Evolutionary conservation across 1,140 invertebrate species (phyloP).

Genomic region (Latrodectus geometricus): DNA sequence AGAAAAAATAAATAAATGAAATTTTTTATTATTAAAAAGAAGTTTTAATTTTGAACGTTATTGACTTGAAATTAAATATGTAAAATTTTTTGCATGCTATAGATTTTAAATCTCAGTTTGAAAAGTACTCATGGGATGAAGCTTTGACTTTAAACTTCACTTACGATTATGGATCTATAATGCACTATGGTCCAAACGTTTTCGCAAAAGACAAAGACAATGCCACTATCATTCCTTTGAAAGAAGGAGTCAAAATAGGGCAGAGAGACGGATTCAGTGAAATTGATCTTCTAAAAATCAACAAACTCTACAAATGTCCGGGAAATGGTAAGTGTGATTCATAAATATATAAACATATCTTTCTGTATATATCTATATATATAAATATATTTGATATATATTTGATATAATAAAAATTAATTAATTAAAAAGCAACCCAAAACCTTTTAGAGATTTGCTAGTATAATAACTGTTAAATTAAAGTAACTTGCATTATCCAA

Average conservation of each 20-base stretch:
- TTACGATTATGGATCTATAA: conserved; percentile 63
- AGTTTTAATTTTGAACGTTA: too few species aligned
- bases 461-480: too few species aligned
- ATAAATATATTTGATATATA: background rate
- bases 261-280: conserved; percentile 70
- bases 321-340: background rate
- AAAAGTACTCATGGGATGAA: background rate
- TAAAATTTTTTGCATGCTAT: background rate
- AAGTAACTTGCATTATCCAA: too few species aligned
- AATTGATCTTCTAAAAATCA: conserved; percentile 70
- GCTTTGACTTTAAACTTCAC: conserved; percentile 48
- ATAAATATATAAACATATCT: too few species aligned
- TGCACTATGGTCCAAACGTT: conserved; percentile 62
- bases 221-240: conserved; percentile 1
- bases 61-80: too few species aligned
- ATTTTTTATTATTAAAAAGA: too few species aligned
- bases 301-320: conserved; percentile 70
- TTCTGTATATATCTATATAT: too few species aligned
- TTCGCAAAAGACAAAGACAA: conserved; percentile 58
- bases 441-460: too few species aligned
- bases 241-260: conserved; percentile 66
- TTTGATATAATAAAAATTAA: too few species aligned
- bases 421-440: too few species aligned
- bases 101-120: background rate
- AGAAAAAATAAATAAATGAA: too few species aligned